Percentiles rank a stretch among this genome's conserved stretches.
phyloP scores from a whole-genome alignment of 2,797 vertebrate species.

The Danio albolineatus region DNA sequence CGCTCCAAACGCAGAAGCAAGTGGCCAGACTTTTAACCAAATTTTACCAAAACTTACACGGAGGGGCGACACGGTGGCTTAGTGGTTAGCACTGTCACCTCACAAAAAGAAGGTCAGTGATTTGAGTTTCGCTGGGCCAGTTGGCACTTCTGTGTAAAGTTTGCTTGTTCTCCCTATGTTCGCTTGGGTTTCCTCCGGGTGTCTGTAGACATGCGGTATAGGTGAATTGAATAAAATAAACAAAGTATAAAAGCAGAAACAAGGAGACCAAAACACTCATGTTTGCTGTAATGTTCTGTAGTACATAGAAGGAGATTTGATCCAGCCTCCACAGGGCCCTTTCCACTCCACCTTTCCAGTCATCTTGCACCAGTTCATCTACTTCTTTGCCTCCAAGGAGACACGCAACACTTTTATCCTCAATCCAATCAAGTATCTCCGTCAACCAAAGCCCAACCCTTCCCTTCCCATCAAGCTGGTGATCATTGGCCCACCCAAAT shows the following conservation, averaged over 20 bases:
- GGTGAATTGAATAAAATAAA: too few species aligned
- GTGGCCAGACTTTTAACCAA: too few species aligned
- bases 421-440: slow-evolving; percentile 92
- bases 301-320: slow-evolving; percentile 83
- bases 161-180: too few species aligned
- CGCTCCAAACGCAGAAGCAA: too few species aligned
- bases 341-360: slow-evolving; percentile 77
- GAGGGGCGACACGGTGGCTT: too few species aligned
- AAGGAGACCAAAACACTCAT: background rate
- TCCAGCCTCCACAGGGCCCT: slow-evolving; percentile 82
- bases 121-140: too few species aligned
- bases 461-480: slow-evolving; percentile 86
- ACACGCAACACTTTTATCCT: slow-evolving; percentile 86
- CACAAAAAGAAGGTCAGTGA: too few species aligned
- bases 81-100: too few species aligned
- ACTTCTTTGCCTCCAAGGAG: slow-evolving; percentile 90
- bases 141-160: too few species aligned
- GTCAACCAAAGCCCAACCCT: slow-evolving; percentile 83
- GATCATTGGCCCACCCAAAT: slow-evolving; percentile 91
- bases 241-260: background rate
- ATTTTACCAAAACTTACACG: too few species aligned
- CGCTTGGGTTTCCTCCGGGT: too few species aligned
- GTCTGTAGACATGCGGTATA: too few species aligned
- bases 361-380: slow-evolving; percentile 89
- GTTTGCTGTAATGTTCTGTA: slow-evolving; percentile 57